Percentiles rank a stretch among this genome's conserved stretches.
phyloP scores from a whole-genome alignment of 2,113 vertebrate species.

The Anser brachyrhynchus region DNA sequence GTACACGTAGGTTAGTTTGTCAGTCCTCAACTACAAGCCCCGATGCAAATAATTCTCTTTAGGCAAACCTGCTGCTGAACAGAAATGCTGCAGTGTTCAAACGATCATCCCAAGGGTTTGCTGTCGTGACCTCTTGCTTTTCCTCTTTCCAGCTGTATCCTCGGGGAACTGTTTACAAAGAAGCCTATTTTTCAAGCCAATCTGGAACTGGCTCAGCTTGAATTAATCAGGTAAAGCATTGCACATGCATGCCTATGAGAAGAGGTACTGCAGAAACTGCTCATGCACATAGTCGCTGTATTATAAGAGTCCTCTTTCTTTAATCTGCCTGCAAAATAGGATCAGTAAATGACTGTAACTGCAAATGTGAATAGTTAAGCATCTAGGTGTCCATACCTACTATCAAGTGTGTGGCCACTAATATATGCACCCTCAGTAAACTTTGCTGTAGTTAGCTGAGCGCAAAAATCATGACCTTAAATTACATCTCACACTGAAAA shows the following conservation, averaged over 20 bases:
- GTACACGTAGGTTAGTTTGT: slow-evolving; percentile 48
- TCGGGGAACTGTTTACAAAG: slow-evolving; percentile 98
- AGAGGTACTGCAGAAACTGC: slow-evolving; percentile 37
- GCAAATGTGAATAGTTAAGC: not conserved
- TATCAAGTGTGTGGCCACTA: not conserved
- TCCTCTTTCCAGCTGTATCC: slow-evolving; percentile 87
- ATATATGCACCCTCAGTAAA: not conserved
- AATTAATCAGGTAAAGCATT: slow-evolving; percentile 91
- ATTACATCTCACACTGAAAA: rapidly evolving
- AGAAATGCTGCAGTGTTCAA: slow-evolving; percentile 20
- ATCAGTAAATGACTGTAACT: not conserved
- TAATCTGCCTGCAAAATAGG: not conserved
- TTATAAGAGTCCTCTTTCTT: not conserved
- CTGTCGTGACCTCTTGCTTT: slow-evolving; percentile 69
- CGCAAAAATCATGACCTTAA: not conserved
- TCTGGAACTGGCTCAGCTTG: slow-evolving; percentile 96
- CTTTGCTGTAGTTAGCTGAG: not conserved
- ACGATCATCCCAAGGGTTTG: slow-evolving; percentile 23
- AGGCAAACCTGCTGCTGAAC: not conserved
- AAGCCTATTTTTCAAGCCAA: slow-evolving; percentile 99
- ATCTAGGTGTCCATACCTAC: not conserved
- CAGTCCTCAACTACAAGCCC: slow-evolving; percentile 50
- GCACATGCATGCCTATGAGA: slow-evolving; percentile 31
- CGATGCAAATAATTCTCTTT: slow-evolving; percentile 51
- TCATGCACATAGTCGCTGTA: not conserved